Evolutionary conservation across 2,113 vertebrate genomes (phyloP).

Genomic region (Bubo bubo): DNA sequence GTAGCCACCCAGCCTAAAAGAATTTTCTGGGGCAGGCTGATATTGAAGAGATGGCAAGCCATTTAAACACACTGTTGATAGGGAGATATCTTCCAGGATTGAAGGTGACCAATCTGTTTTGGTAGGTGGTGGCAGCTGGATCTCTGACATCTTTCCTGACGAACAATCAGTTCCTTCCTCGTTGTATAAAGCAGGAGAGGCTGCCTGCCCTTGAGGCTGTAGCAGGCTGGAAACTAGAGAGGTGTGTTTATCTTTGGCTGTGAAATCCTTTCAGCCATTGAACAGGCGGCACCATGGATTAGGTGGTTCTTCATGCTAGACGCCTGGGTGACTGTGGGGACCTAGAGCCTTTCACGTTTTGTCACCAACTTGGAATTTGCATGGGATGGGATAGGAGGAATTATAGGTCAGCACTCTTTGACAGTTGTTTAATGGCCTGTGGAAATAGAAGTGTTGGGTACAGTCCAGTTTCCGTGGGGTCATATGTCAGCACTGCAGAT

Average conservation of each 20-base stretch:
- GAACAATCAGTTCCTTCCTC: not conserved
- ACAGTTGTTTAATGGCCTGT: slow-evolving; percentile 26
- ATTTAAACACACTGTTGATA: not conserved
- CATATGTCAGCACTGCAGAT: not conserved
- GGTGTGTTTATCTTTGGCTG: not conserved
- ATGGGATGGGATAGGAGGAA: not conserved
- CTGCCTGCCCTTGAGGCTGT: not conserved
- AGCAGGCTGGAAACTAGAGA: not conserved
- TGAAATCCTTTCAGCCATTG: not conserved
- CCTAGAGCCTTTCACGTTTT: not conserved
- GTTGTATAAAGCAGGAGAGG: not conserved
- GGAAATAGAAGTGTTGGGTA: slow-evolving; percentile 10
- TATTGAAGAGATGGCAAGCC: not conserved
- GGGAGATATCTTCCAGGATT: not conserved
- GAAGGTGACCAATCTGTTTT: not conserved
- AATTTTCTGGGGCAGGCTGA: not conserved
- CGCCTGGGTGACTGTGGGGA: fast-evolving
- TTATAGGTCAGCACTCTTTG: not conserved
- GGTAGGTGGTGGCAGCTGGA: not conserved
- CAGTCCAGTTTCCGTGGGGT: slow-evolving; percentile 3
- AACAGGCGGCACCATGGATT: not conserved
- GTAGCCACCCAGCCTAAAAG: not conserved
- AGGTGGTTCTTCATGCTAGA: not conserved
- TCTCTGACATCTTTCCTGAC: not conserved
- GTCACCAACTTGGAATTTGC: not conserved